phyloP scores from a whole-genome alignment of 2,797 vertebrate species.

The Cryptoprocta ferox region DNA sequence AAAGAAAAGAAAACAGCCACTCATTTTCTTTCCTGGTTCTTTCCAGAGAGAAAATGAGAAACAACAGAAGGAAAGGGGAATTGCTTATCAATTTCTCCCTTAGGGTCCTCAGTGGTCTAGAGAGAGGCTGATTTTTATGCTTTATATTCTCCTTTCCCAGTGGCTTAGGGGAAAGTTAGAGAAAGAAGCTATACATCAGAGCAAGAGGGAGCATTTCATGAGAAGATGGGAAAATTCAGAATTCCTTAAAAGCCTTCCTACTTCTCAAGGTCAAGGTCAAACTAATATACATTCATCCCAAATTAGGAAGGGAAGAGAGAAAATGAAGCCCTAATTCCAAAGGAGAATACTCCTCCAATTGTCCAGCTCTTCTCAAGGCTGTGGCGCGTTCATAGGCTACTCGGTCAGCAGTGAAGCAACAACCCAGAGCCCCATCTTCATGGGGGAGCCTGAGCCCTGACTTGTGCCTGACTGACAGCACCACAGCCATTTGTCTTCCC shows the following conservation, averaged over 20 bases:
- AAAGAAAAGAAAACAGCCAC: background rate
- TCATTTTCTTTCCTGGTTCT: slow-evolving; percentile 9
- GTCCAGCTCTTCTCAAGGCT: background rate
- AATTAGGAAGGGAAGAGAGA: background rate
- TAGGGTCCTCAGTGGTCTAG: background rate
- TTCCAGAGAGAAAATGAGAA: slow-evolving; percentile 1
- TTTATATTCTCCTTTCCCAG: slow-evolving; percentile 44
- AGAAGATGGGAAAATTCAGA: slow-evolving; percentile 33
- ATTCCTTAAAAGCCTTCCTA: background rate
- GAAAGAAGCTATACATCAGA: background rate
- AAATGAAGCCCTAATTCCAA: background rate
- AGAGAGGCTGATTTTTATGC: background rate
- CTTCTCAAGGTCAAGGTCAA: background rate
- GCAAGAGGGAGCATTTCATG: background rate
- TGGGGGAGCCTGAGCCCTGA: background rate
- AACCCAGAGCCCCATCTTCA: background rate
- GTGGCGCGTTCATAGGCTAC: background rate
- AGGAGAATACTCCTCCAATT: background rate
- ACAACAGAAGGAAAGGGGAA: slow-evolving; percentile 12
- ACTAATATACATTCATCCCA: background rate
- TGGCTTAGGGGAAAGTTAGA: background rate
- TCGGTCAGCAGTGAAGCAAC: background rate
- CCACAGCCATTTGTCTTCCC: background rate
- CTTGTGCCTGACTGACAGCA: background rate
- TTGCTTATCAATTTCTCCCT: background rate